Evolutionary conservation across 2,797 vertebrate genomes (phyloP).

Genomic region (Tauraco hartlaubi): DNA sequence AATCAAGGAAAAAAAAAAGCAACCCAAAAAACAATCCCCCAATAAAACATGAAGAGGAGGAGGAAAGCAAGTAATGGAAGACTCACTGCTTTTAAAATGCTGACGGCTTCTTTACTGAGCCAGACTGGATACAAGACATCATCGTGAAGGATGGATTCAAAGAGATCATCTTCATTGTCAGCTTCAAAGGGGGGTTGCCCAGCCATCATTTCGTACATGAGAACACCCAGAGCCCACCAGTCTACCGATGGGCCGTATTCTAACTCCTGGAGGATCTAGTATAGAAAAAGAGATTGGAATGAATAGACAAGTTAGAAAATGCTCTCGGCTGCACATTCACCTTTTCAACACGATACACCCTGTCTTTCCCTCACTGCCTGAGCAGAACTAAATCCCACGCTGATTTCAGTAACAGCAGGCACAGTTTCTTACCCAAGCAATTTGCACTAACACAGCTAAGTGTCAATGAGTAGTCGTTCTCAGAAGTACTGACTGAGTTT

Average conservation of each 20-base stretch:
- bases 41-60: neutral
- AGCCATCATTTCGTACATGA: constrained; percentile 99
- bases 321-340: neutral
- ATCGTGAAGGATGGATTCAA: constrained; percentile 96
- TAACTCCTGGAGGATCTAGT: constrained; percentile 94
- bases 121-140: constrained; percentile 96
- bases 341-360: neutral
- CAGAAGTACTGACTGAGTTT: constrained; percentile 22
- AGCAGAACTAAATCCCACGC: neutral
- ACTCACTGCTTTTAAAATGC: constrained; percentile 95
- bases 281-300: neutral
- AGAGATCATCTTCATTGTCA: constrained; percentile 96
- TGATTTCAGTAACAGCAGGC: neutral
- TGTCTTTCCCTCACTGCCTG: neutral
- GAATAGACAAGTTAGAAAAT: neutral
- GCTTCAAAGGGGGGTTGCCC: constrained; percentile 97
- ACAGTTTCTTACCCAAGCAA: neutral
- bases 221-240: constrained; percentile 96
- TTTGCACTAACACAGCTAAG: constrained; percentile 1
- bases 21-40: neutral
- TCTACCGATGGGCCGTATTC: constrained; percentile 96
- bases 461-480: neutral
- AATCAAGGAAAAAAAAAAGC: neutral
- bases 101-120: constrained; percentile 97
- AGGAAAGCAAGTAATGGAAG: neutral